Base-by-base conservation (phyloP, 2,797 vertebrate species). In the Eremophila alpestris region DNA sequence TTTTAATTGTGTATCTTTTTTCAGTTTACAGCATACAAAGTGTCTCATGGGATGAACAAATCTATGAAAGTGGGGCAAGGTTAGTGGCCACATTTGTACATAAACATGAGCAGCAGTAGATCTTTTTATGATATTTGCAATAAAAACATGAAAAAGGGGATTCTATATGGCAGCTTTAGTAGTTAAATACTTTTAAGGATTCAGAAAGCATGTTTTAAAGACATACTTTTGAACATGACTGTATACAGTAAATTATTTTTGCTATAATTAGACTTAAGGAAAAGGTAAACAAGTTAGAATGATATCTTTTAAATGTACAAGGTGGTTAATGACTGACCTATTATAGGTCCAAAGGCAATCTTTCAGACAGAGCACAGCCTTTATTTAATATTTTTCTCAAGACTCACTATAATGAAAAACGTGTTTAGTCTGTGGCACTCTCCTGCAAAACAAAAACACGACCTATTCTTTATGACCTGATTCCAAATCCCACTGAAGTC, bases 1-100 rank as follows among this genome's bases (percentile, higher is more conserved):
- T 97, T 97, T 97, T 97, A 96, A 97, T 96, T 96, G 94, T 96
- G 89, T 94, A 94, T 96, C 88, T 94, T 96, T 94, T 94, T 68
- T 77, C 76, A 94, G 85, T 95, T 96, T 97, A 94, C 65, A 78
- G 68, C 54, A 68, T 73, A 63, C 70, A 91, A 89, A 93, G 20
- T 69, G 82, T 93, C 95, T 97, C 95, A 92, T 2, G 92, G 94
- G 91, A 96, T 86, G 86, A 92, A 75, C 89, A 96, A 85, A 95
- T 96, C 89, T 83, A 60, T 67, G 60, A 82, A 96, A 95, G 63
- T 67, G 59, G 76, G 67, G 62, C 94, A 93, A 95, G 94, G 95
- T 95, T 93, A 69, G 63, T 70, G 87, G 84, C 88, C 64, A 87
- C 55, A 73, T 87, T 96, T 93, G 84, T 83, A 95, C 64, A 93